Evolutionary conservation across 2,888 invertebrate species (phyloP).

Genomic region (Drosophila glabriapex): DNA sequence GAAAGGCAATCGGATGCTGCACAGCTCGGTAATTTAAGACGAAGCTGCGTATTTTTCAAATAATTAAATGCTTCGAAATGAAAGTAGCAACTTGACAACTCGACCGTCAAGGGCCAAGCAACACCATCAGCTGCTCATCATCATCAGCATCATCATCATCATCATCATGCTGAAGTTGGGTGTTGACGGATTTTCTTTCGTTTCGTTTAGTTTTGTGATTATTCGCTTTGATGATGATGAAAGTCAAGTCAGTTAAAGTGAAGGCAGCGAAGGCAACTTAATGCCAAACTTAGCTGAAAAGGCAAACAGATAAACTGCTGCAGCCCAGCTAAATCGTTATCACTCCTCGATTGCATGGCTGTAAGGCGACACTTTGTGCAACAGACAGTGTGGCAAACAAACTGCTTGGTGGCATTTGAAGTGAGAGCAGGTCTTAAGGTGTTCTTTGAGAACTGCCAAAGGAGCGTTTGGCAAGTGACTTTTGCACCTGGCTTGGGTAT

Average conservation of each 20-base stretch:
- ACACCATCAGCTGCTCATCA: background rate
- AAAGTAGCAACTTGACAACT: conserved; percentile 20
- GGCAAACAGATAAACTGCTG: conserved; percentile 28
- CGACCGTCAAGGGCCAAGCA: conserved; percentile 13
- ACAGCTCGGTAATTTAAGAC: conserved; percentile 43
- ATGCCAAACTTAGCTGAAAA: conserved; percentile 54
- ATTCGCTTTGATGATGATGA: conserved; percentile 49
- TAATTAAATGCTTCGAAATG: conserved; percentile 61
- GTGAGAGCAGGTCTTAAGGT: background rate
- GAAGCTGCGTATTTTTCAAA: conserved; percentile 43
- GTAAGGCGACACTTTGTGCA: conserved; percentile 60
- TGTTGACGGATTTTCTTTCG: conserved; percentile 26
- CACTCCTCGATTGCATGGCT: conserved; percentile 44
- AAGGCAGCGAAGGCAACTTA: conserved; percentile 56
- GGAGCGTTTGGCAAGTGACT: conserved; percentile 26
- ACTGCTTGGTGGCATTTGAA: conserved; percentile 11
- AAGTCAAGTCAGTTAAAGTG: conserved; percentile 60
- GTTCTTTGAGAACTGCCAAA: conserved; percentile 32
- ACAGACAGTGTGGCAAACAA: conserved; percentile 27
- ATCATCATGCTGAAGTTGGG: conserved; percentile 6
- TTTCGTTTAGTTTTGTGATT: conserved; percentile 14
- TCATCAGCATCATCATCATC: background rate
- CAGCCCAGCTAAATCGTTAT: conserved; percentile 58
- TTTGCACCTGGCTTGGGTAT: conserved; percentile 3
- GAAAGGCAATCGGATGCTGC: conserved; percentile 29